Percentiles rank a stretch among this genome's conserved stretches.
These are phyloP conservation scores for Hylaea fasciaria DNA, from an alignment of 2,888 invertebrate species.

Conservation along the genomic window DNA sequence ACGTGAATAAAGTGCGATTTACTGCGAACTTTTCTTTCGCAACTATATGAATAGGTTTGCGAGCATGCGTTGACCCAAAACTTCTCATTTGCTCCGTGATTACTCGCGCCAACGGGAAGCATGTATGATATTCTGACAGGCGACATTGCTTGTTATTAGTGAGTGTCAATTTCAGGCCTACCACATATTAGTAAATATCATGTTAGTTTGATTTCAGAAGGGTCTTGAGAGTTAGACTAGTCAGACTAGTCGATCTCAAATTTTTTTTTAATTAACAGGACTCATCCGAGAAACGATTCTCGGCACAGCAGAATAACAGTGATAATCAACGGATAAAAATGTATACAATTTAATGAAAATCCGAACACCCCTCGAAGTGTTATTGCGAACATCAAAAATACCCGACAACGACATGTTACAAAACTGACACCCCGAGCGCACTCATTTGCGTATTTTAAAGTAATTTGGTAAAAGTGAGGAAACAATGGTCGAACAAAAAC, in stretches of 20 bases:
- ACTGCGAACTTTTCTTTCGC: conserved; percentile 38
- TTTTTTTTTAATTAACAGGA: background rate
- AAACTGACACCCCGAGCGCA: conserved; percentile 53
- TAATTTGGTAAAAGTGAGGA: conserved; percentile 57
- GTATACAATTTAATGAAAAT: background rate
- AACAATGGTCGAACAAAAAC: conserved; percentile 49
- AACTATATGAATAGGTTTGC: conserved; percentile 38
- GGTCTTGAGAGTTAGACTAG: background rate
- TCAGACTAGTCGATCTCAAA: background rate
- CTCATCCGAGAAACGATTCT: too few relatives aligned
- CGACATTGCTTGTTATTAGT: conserved; percentile 70
- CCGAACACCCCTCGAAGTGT: conserved; percentile 24
- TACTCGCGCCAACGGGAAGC: conserved; percentile 63
- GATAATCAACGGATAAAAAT: too few relatives aligned
- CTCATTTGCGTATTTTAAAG: conserved; percentile 57
- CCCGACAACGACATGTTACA: conserved; percentile 30
- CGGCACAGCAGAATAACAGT: too few relatives aligned
- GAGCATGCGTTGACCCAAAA: conserved; percentile 68
- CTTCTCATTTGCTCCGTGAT: conserved; percentile 79
- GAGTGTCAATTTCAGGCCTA: conserved; percentile 60
- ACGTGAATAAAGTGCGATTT: conserved; percentile 55
- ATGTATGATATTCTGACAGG: conserved; percentile 64
- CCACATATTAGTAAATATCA: conserved; percentile 36
- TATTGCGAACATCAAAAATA: conserved; percentile 27
- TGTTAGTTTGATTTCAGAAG: background rate